Evolutionary conservation across 2,113 vertebrate species (phyloP), one percentile per base, ranked within the genome.

Genomic region (Misgurnus anguillicaudatus): DNA sequence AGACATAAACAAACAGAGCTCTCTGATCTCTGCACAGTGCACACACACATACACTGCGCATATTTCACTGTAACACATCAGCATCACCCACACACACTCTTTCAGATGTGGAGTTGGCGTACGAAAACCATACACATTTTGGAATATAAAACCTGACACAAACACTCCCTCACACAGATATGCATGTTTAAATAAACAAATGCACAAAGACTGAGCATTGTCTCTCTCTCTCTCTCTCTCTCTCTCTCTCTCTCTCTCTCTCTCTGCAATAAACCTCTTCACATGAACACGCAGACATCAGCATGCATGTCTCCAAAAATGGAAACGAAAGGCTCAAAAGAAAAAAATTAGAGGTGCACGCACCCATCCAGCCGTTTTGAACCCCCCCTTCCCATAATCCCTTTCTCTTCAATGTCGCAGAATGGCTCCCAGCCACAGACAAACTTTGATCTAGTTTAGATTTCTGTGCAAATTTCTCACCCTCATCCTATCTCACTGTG

Each of bases 1-100:
- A 91, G 86, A 89, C 82, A 80, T 87, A 90, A 89, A 89, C 87
- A 91, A 90, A 90, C 88, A 83, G n/a, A 77, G 87, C 82, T 82
- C 84, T 87, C 86, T 87, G 85, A 85, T 89, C 82, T 61, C 84
- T n/a, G 58, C 67, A 77, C 19, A 51, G 10, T 8, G 8, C 41
- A 72, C 1, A 80, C 4, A 73, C 2, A 86, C 85, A 86, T 53
- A 85, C 61, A 55, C 39, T 6, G n/a, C 36, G 21, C 6, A 45
- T 21, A 57, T 16, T 57, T 36, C 82, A 85, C 82, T 87, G 78
- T 79, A 51, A 83, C 85, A 82, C 85, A 87, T 83, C 88, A 85
- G 86, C 86, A 86, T 86, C 90, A 85, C 91, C 85, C 88, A 89
- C 91, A 82, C 84, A 2, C 42, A 82, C 84, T 76, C 83, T 82